These are phyloP conservation scores for Chymomyza amoena DNA, from an alignment of 2,888 invertebrate species.

Conservation along the genomic window DNA sequence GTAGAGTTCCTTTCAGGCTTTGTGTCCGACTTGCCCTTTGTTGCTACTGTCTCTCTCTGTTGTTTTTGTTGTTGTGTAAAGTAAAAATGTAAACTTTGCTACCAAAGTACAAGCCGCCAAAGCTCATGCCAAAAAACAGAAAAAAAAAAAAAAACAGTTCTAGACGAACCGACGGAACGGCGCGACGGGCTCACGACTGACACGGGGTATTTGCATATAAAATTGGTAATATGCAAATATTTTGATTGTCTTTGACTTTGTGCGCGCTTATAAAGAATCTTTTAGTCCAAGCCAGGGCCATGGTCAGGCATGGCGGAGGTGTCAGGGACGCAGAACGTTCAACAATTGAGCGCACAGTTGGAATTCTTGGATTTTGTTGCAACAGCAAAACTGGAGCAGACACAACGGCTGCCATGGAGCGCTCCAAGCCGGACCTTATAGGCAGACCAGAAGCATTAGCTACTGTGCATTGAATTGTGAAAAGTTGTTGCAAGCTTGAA, in stretches of 20 bases:
- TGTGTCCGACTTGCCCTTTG: not conserved
- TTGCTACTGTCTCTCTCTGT: conserved; percentile 29
- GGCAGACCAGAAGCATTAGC: conserved; percentile 11
- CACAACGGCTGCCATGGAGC: conserved; percentile 4
- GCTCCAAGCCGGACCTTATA: not conserved
- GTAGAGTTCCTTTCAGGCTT: not conserved
- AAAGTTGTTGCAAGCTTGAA: conserved; percentile 57
- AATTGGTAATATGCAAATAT: conserved; percentile 78
- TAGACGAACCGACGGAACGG: conserved; percentile 38
- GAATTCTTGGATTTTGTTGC: conserved; percentile 56
- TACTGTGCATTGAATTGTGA: conserved; percentile 36
- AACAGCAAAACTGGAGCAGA: conserved; percentile 62
- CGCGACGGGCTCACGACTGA: conserved; percentile 60
- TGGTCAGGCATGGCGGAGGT: conserved; percentile 14
- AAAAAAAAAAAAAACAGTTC: conserved; percentile 17
- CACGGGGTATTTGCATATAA: conserved; percentile 75
- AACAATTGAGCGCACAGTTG: conserved; percentile 69
- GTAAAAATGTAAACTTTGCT: conserved; percentile 57
- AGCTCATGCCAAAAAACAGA: conserved; percentile 34
- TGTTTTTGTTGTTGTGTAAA: conserved; percentile 42
- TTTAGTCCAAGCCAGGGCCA: conserved; percentile 20
- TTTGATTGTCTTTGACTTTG: conserved; percentile 78
- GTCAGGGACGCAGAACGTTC: conserved; percentile 34
- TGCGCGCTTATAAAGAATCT: conserved; percentile 72
- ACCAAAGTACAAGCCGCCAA: conserved; percentile 56